phyloP scores from a whole-genome alignment of 2,113 vertebrate species.

The Cettia cetti region DNA sequence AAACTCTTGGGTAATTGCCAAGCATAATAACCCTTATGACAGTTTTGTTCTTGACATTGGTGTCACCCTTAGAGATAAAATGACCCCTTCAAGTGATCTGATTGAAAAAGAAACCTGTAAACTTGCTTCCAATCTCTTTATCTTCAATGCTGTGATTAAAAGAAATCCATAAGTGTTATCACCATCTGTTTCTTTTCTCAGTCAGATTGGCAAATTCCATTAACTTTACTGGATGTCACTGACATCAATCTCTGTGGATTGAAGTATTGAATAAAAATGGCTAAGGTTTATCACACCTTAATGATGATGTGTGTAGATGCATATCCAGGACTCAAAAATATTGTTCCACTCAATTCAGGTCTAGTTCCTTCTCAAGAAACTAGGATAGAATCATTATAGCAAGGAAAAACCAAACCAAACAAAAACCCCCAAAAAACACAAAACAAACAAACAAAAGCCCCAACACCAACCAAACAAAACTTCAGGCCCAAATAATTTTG shows the following conservation, averaged over 20 bases:
- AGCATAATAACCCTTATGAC: not conserved
- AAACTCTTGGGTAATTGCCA: not conserved
- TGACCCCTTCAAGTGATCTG: not conserved
- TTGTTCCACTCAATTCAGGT: not conserved
- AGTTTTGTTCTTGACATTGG: not conserved
- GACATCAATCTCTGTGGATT: not conserved
- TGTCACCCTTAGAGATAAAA: not conserved
- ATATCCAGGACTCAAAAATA: not conserved
- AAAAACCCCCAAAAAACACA: not conserved
- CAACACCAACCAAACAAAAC: not conserved
- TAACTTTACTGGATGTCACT: not conserved
- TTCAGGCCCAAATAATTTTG: not conserved
- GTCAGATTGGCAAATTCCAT: not conserved
- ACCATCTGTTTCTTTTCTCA: not conserved
- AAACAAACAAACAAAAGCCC: not conserved
- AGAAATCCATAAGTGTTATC: not conserved
- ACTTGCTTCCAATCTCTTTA: not conserved
- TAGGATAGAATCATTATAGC: not conserved
- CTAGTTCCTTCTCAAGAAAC: not conserved
- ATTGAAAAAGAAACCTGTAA: not conserved
- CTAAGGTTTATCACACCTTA: not conserved
- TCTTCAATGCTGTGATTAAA: not conserved
- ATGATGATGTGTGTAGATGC: accelerated
- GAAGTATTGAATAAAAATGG: not conserved
- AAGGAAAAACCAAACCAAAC: not conserved